Evolutionary conservation across 1,140 invertebrate species (phyloP).

Genomic region (Dreissena polymorpha): DNA sequence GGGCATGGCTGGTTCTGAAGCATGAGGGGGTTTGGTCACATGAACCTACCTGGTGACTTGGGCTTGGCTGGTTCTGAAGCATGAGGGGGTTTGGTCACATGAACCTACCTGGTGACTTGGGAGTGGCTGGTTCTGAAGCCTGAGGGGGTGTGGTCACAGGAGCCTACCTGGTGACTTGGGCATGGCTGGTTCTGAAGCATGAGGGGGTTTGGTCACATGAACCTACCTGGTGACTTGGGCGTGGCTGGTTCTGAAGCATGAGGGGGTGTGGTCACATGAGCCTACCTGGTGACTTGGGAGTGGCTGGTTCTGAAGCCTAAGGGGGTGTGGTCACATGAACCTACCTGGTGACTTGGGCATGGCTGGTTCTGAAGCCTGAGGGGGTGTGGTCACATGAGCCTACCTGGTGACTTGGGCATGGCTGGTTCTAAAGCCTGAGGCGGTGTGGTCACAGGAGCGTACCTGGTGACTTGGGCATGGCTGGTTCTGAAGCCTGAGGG

Average conservation of each 20-base stretch:
- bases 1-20: slow-evolving; percentile 50
- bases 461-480: slow-evolving; percentile 59
- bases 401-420: slow-evolving; percentile 59
- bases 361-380: slow-evolving; percentile 41
- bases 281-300: slow-evolving; percentile 58
- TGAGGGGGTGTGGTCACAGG: slow-evolving; percentile 74
- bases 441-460: slow-evolving; percentile 74
- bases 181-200: slow-evolving; percentile 42
- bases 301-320: slow-evolving; percentile 41
- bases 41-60: slow-evolving; percentile 56
- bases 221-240: slow-evolving; percentile 57
- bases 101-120: slow-evolving; percentile 57
- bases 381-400: slow-evolving; percentile 71
- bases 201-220: slow-evolving; percentile 71
- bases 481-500: slow-evolving; percentile 40
- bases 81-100: slow-evolving; percentile 71
- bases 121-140: slow-evolving; percentile 47
- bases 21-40: slow-evolving; percentile 70
- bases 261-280: slow-evolving; percentile 71
- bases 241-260: slow-evolving; percentile 45
- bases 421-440: slow-evolving; percentile 43
- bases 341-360: slow-evolving; percentile 58
- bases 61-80: slow-evolving; percentile 50
- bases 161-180: slow-evolving; percentile 57
- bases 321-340: slow-evolving; percentile 72